Conservation (phyloP, 2,113 vertebrate genomes). For the Syrrhaptes paradoxus region DNA sequence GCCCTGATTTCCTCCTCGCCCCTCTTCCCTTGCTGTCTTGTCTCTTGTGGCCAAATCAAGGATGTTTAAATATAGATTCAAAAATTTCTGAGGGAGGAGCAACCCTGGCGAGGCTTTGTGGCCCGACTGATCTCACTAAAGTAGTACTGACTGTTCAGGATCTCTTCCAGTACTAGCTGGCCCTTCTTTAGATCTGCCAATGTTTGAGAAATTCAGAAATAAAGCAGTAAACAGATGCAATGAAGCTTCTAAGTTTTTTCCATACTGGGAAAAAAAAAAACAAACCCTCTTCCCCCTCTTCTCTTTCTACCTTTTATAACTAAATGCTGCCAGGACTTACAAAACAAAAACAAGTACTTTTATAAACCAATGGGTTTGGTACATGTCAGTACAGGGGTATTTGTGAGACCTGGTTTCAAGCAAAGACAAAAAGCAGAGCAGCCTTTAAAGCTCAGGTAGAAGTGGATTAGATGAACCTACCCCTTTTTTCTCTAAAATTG, state of each 20-base stretch:
- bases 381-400: not conserved
- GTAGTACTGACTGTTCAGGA: conserved; percentile 12
- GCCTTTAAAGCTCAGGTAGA: not conserved
- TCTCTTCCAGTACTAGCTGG: not conserved
- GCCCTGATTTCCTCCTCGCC: conserved; percentile 34
- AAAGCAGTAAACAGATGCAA: not conserved
- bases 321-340: not conserved
- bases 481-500: not conserved
- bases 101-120: conserved; percentile 18
- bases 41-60: conserved; percentile 19
- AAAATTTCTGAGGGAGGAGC: conserved; percentile 50
- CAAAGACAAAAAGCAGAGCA: not conserved
- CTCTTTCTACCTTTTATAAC: not conserved
- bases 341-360: not conserved
- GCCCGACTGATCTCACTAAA: conserved; percentile 29
- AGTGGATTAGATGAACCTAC: not conserved
- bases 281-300: fast-evolving
- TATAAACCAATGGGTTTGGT: not conserved
- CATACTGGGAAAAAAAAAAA: not conserved
- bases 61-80: conserved; percentile 50
- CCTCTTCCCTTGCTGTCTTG: not conserved
- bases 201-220: not conserved
- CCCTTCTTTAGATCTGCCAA: not conserved
- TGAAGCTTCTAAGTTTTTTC: not conserved
- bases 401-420: not conserved